Evolutionary conservation across 2,888 invertebrate species (phyloP).

Genomic region (Cephus pygmeus): DNA sequence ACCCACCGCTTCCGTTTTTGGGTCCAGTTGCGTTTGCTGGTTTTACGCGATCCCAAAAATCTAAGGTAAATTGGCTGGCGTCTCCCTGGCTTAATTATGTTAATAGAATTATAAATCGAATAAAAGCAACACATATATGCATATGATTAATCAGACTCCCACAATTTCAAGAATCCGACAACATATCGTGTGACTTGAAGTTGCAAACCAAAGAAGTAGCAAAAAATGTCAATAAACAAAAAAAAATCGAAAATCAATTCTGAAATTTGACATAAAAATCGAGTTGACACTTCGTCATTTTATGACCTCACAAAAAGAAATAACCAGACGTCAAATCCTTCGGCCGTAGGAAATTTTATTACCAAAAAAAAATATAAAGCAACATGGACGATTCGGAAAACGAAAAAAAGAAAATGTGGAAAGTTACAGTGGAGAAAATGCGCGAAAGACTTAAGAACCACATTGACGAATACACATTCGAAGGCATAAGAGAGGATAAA

Average conservation of each 20-base stretch:
- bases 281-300: neutral
- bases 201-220: neutral
- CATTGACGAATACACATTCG: constrained; percentile 29
- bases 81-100: neutral
- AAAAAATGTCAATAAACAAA: neutral
- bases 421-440: constrained; percentile 26
- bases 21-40: no score
- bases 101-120: neutral
- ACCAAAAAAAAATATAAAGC: neutral
- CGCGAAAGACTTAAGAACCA: constrained; percentile 28
- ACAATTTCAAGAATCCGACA: neutral
- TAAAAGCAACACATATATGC: neutral
- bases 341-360: neutral
- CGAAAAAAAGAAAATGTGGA: constrained; percentile 22
- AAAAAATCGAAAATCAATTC: neutral
- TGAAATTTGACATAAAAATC: neutral
- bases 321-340: neutral
- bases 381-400: neutral
- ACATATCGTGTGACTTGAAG: neutral
- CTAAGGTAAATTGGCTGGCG: no score
- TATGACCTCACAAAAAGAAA: neutral
- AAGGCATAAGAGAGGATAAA: constrained; percentile 34
- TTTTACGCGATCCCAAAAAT: no score
- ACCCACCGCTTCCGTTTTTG: no score
- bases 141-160: neutral